Conservation (phyloP, 2,797 vertebrate genomes). For the Acanthurus leucopareius region DNA sequence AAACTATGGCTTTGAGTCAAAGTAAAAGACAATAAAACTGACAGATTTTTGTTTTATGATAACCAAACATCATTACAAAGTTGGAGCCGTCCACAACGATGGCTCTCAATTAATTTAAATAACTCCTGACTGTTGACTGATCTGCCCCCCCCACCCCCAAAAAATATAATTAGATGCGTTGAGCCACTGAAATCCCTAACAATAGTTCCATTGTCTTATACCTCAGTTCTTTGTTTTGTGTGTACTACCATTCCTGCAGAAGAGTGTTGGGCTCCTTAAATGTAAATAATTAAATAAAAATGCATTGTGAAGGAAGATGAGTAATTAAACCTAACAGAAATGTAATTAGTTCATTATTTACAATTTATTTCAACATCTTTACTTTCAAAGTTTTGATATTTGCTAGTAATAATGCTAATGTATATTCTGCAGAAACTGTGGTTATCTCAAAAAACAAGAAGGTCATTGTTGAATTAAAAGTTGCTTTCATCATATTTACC, state of each 20-base stretch:
- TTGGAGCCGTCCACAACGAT: background rate
- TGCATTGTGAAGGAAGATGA: background rate
- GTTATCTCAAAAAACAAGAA: conserved; percentile 23
- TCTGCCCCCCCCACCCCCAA: background rate
- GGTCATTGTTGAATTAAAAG: conserved; percentile 17
- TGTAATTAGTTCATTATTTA: conserved; percentile 18
- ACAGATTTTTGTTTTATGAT: background rate
- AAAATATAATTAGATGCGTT: background rate
- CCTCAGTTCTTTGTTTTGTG: background rate
- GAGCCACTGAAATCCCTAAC: background rate
- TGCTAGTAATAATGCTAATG: conserved; percentile 24
- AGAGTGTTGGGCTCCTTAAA: background rate
- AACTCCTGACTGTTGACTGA: background rate
- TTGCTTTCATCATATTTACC: background rate
- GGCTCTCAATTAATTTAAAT: conserved; percentile 2
- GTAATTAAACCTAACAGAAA: background rate
- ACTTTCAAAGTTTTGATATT: conserved; percentile 23
- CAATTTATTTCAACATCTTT: conserved; percentile 40
- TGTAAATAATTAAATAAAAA: background rate
- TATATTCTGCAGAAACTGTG: conserved; percentile 16
- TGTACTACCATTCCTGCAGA: background rate
- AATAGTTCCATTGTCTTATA: background rate
- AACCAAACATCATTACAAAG: conserved; percentile 7
- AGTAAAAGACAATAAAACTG: background rate
- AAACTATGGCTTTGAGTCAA: background rate